Conservation (phyloP, 2,888 invertebrate species). For the Volucella inflata region DNA sequence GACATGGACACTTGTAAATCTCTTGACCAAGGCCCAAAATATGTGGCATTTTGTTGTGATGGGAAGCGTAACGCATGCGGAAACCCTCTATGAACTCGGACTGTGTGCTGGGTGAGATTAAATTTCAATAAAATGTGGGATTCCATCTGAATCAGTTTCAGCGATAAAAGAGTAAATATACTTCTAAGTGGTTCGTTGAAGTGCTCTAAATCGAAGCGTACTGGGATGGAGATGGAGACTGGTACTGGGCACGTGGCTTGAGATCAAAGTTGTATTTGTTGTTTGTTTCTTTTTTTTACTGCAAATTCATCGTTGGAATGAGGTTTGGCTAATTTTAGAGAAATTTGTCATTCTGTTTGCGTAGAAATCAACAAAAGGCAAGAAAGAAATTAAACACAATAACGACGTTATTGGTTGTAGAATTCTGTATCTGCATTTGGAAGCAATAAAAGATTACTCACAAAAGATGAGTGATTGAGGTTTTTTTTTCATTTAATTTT, state of each 20-base stretch:
- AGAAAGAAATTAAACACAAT: too few species aligned
- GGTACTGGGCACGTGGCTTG: not conserved
- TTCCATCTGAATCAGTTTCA: constrained; percentile 5
- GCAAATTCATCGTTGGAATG: not conserved
- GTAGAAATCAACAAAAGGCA: not conserved
- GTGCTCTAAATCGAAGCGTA: too few species aligned
- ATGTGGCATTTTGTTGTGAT: not conserved
- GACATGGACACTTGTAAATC: not conserved
- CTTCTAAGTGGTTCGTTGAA: too few species aligned
- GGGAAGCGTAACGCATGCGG: not conserved
- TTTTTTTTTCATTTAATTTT: too few species aligned
- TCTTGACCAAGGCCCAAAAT: not conserved
- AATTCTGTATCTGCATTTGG: too few species aligned
- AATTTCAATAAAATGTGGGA: constrained; percentile 20
- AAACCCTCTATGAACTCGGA: constrained; percentile 4
- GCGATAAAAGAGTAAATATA: constrained; percentile 26
- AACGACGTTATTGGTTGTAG: too few species aligned
- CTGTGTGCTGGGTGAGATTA: not conserved
- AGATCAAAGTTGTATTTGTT: not conserved
- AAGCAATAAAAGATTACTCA: too few species aligned
- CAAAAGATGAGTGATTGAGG: too few species aligned
- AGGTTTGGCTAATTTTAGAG: not conserved
- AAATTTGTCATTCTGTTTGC: not conserved
- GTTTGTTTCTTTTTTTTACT: not conserved
- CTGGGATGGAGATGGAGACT: too few species aligned